Evolutionary conservation across 1,140 invertebrate species (phyloP), one percentile per base, ranked within the genome.

Genomic region (Neocloeon triangulifer): DNA sequence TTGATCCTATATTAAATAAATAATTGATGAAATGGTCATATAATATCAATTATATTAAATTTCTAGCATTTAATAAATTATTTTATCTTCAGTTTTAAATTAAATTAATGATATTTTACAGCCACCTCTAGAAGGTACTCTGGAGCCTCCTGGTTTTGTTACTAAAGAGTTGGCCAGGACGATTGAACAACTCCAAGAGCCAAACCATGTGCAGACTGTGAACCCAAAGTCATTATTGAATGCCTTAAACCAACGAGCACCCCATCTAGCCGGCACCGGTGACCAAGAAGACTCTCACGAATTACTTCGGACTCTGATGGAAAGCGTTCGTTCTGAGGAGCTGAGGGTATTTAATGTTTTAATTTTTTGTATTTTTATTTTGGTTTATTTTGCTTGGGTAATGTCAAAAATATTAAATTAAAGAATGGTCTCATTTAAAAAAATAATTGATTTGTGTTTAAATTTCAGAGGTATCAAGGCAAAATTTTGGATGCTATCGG

Each of bases 401-500:
- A n/a, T n/a, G n/a, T n/a, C n/a, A n/a, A n/a, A n/a, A n/a, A n/a
- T n/a, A n/a, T n/a, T n/a, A n/a, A n/a, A n/a, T n/a, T n/a, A n/a
- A n/a, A n/a, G n/a, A n/a, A n/a, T n/a, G n/a, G n/a, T n/a, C n/a
- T n/a, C n/a, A n/a, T n/a, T n/a, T n/a, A n/a, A n/a, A n/a, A 23
- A 61, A 4, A 60, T 57, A 52, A n/a, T n/a, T 27, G 20, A n/a
- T n/a, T n/a, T n/a, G n/a, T n/a, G 32, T 33, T 41, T 33, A 39
- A 37, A 42, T 55, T 72, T 5, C 54, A 78, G 51, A 66, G 79
- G 21, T 84, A 84, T 47, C 69, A 80, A 48, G 48, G 52, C 1
- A 63, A 78, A 26, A 82, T 89, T 39, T 54, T 86, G 15, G 58
- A 68, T 36, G 59, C 71, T 43, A 52, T 73, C 19, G 69, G 70